These are phyloP conservation scores for Arge pagana DNA, from an alignment of 2,888 invertebrate genomes.

Conservation along the genomic window DNA sequence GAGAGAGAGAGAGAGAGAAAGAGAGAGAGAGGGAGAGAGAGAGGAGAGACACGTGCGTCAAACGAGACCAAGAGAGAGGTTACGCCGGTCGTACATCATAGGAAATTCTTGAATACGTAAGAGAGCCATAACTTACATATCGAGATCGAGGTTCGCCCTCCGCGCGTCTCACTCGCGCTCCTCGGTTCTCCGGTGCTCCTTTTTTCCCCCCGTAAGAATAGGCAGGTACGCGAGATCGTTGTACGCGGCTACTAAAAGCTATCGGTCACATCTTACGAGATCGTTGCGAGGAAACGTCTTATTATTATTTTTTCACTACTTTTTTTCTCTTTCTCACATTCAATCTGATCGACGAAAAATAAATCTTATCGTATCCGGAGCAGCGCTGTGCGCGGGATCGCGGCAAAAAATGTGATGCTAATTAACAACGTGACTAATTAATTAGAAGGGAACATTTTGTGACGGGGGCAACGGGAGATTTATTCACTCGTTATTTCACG, in stretches of 20 bases:
- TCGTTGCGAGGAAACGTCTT: no score
- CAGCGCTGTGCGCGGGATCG: no score
- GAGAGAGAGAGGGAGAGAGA: constrained; percentile 1
- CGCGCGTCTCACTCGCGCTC: background rate
- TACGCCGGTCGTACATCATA: constrained; percentile 21
- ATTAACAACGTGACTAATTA: no score
- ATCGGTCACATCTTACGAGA: no score
- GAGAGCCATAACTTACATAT: constrained; percentile 21
- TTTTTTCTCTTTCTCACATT: background rate
- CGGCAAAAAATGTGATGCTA: no score
- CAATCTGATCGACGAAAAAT: no score
- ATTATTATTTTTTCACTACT: no score
- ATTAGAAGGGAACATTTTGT: constrained; percentile 5
- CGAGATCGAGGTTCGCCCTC: constrained; percentile 7
- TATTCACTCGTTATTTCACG: background rate
- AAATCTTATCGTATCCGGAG: no score
- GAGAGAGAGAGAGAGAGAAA: background rate
- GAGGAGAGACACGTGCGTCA: background rate
- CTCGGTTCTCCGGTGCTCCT: background rate
- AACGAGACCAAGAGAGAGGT: background rate
- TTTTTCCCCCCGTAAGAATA: no score
- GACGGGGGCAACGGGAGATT: background rate
- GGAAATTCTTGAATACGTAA: constrained; percentile 22
- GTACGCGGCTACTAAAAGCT: no score
- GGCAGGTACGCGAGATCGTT: no score